Evolutionary conservation across 1,140 invertebrate species (phyloP).

Genomic region (Drosophila varians): DNA sequence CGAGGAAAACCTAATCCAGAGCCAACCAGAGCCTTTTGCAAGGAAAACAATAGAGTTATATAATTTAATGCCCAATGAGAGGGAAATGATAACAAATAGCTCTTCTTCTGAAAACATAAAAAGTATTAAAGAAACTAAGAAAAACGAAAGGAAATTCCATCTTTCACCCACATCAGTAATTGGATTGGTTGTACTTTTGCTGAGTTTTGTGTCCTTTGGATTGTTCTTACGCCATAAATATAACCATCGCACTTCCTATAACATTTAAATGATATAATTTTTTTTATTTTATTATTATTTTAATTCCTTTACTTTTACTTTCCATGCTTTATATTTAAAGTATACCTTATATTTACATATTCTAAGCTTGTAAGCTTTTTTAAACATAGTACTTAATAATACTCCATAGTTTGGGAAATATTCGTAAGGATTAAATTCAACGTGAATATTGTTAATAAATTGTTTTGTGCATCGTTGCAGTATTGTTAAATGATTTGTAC

Average conservation of each 20-base stretch:
- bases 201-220: not conserved
- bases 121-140: too few relatives aligned
- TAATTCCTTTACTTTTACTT: not conserved
- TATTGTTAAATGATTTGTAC: slow-evolving; percentile 1
- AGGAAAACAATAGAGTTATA: not conserved
- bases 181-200: not conserved
- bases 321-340: not conserved
- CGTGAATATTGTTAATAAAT: not conserved
- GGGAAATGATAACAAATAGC: too few relatives aligned
- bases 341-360: not conserved
- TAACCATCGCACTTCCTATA: slow-evolving; percentile 1
- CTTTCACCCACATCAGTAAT: not conserved
- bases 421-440: not conserved
- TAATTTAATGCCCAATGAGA: too few relatives aligned
- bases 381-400: not conserved
- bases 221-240: slow-evolving; percentile 1
- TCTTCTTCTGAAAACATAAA: too few relatives aligned
- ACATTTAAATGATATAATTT: not conserved
- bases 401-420: not conserved
- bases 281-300: not conserved
- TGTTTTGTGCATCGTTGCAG: not conserved
- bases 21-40: not conserved
- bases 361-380: not conserved
- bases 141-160: not conserved
- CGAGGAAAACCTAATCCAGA: not conserved